Conservation (phyloP, 92 coral and sea anemone species). For the Micromussa lordhowensis region DNA sequence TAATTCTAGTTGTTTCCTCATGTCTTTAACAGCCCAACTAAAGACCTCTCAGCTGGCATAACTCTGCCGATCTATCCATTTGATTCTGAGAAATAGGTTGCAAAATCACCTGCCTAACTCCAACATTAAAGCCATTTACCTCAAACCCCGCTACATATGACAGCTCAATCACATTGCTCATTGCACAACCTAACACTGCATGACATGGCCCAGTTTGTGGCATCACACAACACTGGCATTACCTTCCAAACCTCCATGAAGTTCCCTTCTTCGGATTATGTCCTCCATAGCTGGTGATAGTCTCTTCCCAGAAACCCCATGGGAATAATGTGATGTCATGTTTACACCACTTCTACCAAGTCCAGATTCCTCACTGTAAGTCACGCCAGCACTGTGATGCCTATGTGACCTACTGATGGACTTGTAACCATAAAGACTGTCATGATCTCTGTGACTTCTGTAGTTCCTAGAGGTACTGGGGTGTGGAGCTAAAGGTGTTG, state of each 20-base stretch:
- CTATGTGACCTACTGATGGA: conserved; percentile 32
- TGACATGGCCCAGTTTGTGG: neutral
- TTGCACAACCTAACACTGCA: too few relatives aligned
- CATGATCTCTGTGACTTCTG: conserved; percentile 39
- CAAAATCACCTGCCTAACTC: too few relatives aligned
- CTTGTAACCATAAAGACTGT: conserved; percentile 50
- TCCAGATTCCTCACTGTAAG: conserved; percentile 50
- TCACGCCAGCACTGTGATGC: conserved; percentile 21
- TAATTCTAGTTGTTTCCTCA: too few relatives aligned
- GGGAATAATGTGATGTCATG: conserved; percentile 13
- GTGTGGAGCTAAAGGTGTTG: conserved; percentile 73
- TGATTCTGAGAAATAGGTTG: too few relatives aligned
- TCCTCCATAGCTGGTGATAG: conserved; percentile 79
- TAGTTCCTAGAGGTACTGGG: neutral
- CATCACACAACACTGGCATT: neutral
- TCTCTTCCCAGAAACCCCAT: conserved; percentile 45
- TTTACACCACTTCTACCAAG: conserved; percentile 47
- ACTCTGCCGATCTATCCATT: too few relatives aligned
- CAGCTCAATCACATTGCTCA: too few relatives aligned
- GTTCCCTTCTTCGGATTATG: conserved; percentile 60
- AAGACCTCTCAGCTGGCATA: too few relatives aligned
- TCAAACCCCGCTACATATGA: too few relatives aligned
- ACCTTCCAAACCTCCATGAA: conserved; percentile 64
- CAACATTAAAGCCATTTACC: too few relatives aligned
- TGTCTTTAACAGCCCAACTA: too few relatives aligned